Evolutionary conservation across 2,797 vertebrate genomes (phyloP), one percentile per base, ranked within the genome.

Genomic region (Gobionotothen gibberifrons): DNA sequence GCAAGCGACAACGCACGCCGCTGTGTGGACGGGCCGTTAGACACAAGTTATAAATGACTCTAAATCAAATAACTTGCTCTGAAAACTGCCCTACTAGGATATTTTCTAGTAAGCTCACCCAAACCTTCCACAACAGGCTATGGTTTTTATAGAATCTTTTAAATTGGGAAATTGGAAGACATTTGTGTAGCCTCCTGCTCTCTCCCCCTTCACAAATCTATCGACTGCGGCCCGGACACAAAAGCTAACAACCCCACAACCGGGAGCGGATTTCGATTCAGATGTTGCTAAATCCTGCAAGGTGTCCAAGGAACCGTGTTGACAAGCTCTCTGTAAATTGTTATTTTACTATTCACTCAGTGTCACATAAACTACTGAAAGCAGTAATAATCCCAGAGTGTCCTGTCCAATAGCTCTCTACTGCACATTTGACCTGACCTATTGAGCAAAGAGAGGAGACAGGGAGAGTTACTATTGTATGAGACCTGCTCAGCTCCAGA

Each of bases 371-470:
- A 59, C 52, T 9, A 48, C 19, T 68, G 43, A 70, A 54, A 63
- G 56, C 65, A 21, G 39, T 61, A 72, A 73, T 79, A 79, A 88
- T 83, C 70, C 78, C 69, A 68, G 11, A 74, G 66, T 64, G 56
- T 75, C 78, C 61, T 56, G 42, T 76, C 44, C 67, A 51, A 43
- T 70, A 62, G 71, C 64, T 64, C 69, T 78, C 70, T 29, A 29
- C 58, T 63, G 73, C 66, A 86, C 76, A 68, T 73, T 51, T 85
- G 82, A 89, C 81, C 84, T 79, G 83, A 90, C 84, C 76, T 79
- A 72, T 67, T 69, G 76, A 88, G 76, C 74, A 63, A 71, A 73
- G 61, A 75, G 57, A 60, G 53, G 51, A 89, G 78, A 85, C 59
- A 44, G 74, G 56, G 62, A 58, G 63, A 77, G 74, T 85, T 90